Conservation (phyloP, 2,888 invertebrate species). For the Tubulanus polymorphus region DNA sequence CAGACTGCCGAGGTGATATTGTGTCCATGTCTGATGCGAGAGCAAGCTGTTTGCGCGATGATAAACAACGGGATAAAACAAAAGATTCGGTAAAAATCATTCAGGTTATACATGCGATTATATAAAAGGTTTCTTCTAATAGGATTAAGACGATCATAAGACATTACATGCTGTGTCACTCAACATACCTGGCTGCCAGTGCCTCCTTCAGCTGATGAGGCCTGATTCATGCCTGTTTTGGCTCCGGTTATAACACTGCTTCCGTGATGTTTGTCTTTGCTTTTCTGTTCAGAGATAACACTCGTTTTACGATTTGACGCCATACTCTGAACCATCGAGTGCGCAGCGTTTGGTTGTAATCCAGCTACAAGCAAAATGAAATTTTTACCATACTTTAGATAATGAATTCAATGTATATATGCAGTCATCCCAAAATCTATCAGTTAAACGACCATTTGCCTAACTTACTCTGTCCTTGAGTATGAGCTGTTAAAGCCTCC, state of each 20-base stretch:
- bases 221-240: constrained; percentile 32
- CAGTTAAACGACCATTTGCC: too few species aligned
- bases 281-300: constrained; percentile 41
- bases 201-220: constrained; percentile 38
- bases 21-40: not conserved
- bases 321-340: constrained; percentile 27
- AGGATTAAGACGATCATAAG: too few species aligned
- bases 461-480: constrained; percentile 34
- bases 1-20: too few species aligned
- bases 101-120: not conserved
- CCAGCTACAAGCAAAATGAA: too few species aligned
- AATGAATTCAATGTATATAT: too few species aligned
- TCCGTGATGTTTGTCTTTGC: constrained; percentile 34
- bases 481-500: constrained; percentile 51
- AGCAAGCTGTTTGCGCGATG: not conserved
- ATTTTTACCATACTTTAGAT: too few species aligned
- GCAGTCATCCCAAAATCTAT: too few species aligned
- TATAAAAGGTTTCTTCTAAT: not conserved
- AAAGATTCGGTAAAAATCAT: not conserved
- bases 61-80: not conserved
- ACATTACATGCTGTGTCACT: not conserved
- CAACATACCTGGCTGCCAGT: constrained; percentile 41
- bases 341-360: constrained; percentile 15
- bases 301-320: constrained; percentile 46
- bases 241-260: constrained; percentile 29